A percentile compares a stretch with the other conserved stretches of the same genome.
These are phyloP conservation scores for Ambastaia sidthimunki DNA, from an alignment of 2,797 vertebrate species.

Conservation along the genomic window DNA sequence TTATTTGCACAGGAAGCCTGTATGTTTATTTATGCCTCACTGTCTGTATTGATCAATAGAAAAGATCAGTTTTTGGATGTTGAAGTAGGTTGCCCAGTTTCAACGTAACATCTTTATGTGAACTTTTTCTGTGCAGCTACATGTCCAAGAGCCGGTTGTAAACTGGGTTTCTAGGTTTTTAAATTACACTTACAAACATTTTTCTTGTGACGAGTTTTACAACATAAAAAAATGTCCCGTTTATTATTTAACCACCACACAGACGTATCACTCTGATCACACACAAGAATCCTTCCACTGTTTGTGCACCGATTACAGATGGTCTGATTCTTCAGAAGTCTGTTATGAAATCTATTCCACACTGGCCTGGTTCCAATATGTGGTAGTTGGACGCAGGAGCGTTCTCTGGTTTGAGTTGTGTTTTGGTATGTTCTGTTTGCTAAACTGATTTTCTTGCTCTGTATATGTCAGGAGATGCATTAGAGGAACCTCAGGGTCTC, in stretches of 20 bases:
- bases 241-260: slow-evolving; percentile 15
- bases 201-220: background rate
- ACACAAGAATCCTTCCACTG: slow-evolving; percentile 11
- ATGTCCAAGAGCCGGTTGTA: background rate
- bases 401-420: background rate
- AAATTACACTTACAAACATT: background rate
- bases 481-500: slow-evolving; percentile 73
- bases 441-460: slow-evolving; percentile 14
- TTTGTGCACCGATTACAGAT: slow-evolving; percentile 28
- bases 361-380: slow-evolving; percentile 34
- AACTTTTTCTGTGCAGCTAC: background rate
- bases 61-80: background rate
- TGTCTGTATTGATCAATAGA: background rate
- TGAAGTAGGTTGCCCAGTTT: slow-evolving; percentile 18
- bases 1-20: background rate
- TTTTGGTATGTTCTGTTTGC: slow-evolving; percentile 16
- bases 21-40: background rate
- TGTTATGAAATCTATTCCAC: slow-evolving; percentile 36
- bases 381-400: background rate
- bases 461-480: slow-evolving; percentile 69
- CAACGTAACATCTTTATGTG: background rate
- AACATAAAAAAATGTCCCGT: slow-evolving; percentile 10
- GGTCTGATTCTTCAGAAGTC: slow-evolving; percentile 44
- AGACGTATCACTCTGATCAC: slow-evolving; percentile 18
- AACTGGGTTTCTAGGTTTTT: slow-evolving; percentile 45